These are phyloP conservation scores for Turnix velox DNA, from an alignment of 2,113 vertebrate genomes.

Conservation along the genomic window DNA sequence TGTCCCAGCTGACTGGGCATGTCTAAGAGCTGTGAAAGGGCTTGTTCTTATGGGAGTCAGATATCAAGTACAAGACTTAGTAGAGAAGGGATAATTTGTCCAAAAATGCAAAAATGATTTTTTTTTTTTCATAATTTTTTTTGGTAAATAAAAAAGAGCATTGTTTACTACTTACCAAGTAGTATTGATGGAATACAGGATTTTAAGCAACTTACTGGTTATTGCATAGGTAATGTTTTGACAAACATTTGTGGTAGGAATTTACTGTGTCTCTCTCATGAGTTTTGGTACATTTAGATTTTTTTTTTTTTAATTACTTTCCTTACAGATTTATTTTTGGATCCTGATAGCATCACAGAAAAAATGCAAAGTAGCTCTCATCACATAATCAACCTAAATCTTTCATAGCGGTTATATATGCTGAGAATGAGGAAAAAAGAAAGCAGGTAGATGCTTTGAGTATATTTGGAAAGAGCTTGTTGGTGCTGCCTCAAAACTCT, in stretches of 20 bases:
- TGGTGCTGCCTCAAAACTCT: background rate
- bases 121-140: too few species aligned
- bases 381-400: background rate
- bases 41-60: background rate
- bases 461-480: background rate
- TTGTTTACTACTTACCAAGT: background rate
- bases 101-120: background rate
- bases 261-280: fast-evolving
- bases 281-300: background rate
- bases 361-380: background rate
- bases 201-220: background rate
- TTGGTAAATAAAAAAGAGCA: background rate
- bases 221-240: background rate
- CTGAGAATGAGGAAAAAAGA: background rate
- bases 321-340: background rate
- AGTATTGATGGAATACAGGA: background rate
- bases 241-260: background rate
- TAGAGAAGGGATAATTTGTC: background rate
- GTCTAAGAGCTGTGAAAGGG: background rate
- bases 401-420: background rate
- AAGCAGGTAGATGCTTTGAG: background rate
- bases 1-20: background rate
- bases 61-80: background rate
- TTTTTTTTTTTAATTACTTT: background rate
- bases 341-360: background rate